Conservation (phyloP, 2,797 vertebrate species). For the Myripristis jacobus region DNA sequence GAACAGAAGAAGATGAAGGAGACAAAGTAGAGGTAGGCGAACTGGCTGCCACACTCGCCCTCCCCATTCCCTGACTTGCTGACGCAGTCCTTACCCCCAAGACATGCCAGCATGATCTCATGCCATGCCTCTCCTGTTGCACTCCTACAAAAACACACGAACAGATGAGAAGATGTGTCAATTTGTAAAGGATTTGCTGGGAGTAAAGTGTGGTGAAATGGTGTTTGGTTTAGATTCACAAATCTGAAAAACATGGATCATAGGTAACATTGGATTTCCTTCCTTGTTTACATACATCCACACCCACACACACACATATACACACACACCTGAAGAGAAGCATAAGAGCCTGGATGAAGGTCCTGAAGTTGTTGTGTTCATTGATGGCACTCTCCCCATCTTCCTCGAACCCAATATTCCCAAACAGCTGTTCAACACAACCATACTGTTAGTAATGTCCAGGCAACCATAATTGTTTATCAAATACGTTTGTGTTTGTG, state of each 20-base stretch:
- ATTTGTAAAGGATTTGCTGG: constrained; percentile 1
- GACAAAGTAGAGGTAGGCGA: constrained; percentile 98
- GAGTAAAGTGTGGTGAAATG: background rate
- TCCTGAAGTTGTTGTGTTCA: constrained; percentile 96
- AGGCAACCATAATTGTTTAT: background rate
- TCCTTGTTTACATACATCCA: too few species aligned
- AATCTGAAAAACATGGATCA: background rate
- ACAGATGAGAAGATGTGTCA: background rate
- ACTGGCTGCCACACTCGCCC: constrained; percentile 94
- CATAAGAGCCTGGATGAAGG: constrained; percentile 96
- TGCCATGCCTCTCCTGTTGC: constrained; percentile 98
- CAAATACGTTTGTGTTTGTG: background rate
- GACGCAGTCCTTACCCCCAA: constrained; percentile 89
- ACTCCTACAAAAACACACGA: constrained; percentile 82
- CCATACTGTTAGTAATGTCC: constrained; percentile 23
- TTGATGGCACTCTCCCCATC: constrained; percentile 94
- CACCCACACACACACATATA: background rate
- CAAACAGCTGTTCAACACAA: constrained; percentile 88
- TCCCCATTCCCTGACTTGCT: constrained; percentile 80
- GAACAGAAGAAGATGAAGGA: constrained; percentile 99
- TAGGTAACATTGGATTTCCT: background rate
- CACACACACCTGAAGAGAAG: constrained; percentile 91
- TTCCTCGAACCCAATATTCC: constrained; percentile 89
- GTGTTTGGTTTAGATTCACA: background rate
- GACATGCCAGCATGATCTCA: constrained; percentile 95